Evolutionary conservation across 2,113 vertebrate genomes (phyloP), one percentile per base, ranked within the genome.

Genomic region (Mastomys coucha): DNA sequence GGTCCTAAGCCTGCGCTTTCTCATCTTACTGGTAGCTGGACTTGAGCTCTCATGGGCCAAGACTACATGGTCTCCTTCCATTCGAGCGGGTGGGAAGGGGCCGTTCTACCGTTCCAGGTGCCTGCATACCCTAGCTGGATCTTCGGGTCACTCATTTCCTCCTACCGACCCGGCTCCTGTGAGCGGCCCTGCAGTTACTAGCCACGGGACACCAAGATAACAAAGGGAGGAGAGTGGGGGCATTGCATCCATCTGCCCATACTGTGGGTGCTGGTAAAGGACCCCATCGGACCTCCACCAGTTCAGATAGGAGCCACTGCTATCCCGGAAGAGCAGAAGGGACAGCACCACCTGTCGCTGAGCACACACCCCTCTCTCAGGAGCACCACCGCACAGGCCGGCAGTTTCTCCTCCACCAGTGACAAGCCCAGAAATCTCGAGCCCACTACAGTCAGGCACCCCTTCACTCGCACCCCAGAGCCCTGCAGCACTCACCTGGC

Each of bases 401-500:
- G 28, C 51, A 2, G 49, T 24, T 60, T 82, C 80, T 65, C 56
- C 72, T 89, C n/a, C 36, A 63, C n/a, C 6, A 7, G 33, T 49
- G 31, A 91, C 16, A 1, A 22, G 39, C 9, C 70, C 76, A 5
- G 73, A 31, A 28, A 0, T 72, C 60, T 19, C 1, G 45, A 82
- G 5, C 72, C 73, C 88, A 12, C 36, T 49, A 31, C 42, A 7
- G 58, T 11, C 26, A 49, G 20, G 51, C 36, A 58, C 56, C 91
- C 93, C 63, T 19, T 60, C 78, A n/a, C 82, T 69, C 6, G 22
- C 80, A 49, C 13, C n/a, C 56, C 70, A 0, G 95, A 69, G 77
- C 91, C 49, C 8, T 24, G 72, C 16, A 45, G 39, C 53, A 63
- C 97, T 97, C 98, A 99, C 99, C 99, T 99, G 98, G 98, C 97